Percentiles rank a stretch among this genome's conserved stretches.
These are phyloP conservation scores for Willowsia nigromaculata DNA, from an alignment of 2,888 invertebrate species.

Conservation along the genomic window DNA sequence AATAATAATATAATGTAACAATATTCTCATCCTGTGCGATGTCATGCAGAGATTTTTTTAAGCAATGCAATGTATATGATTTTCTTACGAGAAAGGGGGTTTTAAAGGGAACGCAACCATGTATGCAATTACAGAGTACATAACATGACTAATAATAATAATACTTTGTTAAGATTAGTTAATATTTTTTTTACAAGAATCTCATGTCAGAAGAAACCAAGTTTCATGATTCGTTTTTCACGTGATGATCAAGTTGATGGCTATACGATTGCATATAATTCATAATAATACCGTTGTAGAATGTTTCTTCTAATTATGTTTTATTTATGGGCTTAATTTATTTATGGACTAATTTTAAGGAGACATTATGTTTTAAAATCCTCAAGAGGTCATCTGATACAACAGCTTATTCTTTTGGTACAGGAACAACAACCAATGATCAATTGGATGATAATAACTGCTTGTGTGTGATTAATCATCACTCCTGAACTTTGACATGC, in stretches of 20 bases:
- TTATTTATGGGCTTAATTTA: background rate
- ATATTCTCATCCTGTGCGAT: background rate
- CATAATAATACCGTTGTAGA: conserved; percentile 5
- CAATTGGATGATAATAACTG: background rate
- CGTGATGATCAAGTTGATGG: background rate
- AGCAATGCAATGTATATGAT: background rate
- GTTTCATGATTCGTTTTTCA: background rate
- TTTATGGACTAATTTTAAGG: background rate
- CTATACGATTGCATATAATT: conserved; percentile 5
- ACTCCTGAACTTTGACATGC: background rate
- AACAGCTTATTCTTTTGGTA: conserved; percentile 7
- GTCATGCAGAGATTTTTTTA: background rate
- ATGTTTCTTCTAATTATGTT: background rate
- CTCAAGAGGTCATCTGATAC: conserved; percentile 61
- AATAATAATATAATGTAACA: background rate
- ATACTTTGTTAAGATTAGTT: background rate
- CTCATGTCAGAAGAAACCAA: conserved; percentile 36
- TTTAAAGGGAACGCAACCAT: background rate
- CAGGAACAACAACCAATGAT: background rate
- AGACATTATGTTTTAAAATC: conserved; percentile 32
- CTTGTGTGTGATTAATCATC: too few species aligned
- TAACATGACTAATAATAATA: conserved; percentile 16
- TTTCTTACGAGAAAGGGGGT: background rate
- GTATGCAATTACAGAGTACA: background rate
- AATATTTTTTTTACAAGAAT: conserved; percentile 1